Evolutionary conservation across 2,888 invertebrate species (phyloP), one percentile per base, ranked within the genome.

Genomic region (Andricus curvator): DNA sequence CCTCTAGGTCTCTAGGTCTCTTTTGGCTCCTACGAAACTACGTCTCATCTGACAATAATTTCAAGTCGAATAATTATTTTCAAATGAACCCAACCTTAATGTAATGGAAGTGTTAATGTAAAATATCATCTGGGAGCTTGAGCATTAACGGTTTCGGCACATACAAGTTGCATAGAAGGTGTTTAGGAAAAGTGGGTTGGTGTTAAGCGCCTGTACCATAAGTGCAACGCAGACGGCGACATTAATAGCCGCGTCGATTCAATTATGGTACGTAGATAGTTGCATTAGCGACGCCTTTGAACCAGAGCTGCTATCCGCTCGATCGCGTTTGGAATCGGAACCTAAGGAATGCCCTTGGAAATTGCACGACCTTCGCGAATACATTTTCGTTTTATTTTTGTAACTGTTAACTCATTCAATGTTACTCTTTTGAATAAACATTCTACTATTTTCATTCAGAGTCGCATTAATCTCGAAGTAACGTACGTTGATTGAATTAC

Each of bases 221-320:
- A 83, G 84, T 85, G 83, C 79, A 80, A 84, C 80, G 77, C 81
- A 82, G 84, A 77, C 83, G 81, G 81, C 68, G 82, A 80, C 82
- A 85, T 84, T 85, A 85, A 84, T 85, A 83, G 85, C 83, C 81
- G 77, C 82, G 82, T 79, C 83, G 82, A 85, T 82, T 84, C 76
- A 84, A 85, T 85, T 85, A 85, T 83, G 82, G 81, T 83, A 80
- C 44, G 17, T 64, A 48, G 77, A 77, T 84, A 85, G 83, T 85
- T 85, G 83, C 85, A 85, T 85, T 85, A 85, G 84, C 83, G 84
- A 83, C 83, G 83, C 74, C 74, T 74, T 74, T 74, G 74, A 74
- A 74, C 56, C 56, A 70, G 70, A 51, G 70, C 70, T 48, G 29
- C 25, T 70, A 70, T 70, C 70, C 70, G 15, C 48, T 70, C 48